Evolutionary conservation across 2,888 invertebrate species (phyloP).

Genomic region (Galerucella nymphaeae): DNA sequence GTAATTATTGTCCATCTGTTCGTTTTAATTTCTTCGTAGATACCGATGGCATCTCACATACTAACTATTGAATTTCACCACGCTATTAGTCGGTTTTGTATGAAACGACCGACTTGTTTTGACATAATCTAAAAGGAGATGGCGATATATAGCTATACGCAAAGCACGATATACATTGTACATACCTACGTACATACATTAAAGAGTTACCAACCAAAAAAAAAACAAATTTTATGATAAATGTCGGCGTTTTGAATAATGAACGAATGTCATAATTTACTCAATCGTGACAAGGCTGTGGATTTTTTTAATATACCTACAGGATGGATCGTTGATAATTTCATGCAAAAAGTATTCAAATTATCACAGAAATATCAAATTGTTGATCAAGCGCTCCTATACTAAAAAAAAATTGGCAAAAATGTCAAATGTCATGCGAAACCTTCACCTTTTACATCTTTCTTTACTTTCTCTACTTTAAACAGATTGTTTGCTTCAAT

Average conservation of each 20-base stretch:
- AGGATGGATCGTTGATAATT: background rate
- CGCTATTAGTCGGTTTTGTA: constrained; percentile 53
- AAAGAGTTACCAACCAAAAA: constrained; percentile 17
- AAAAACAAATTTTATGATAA: constrained; percentile 35
- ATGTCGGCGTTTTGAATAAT: constrained; percentile 29
- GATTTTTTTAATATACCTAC: constrained; percentile 7
- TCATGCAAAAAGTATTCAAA: background rate
- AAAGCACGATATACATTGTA: constrained; percentile 42
- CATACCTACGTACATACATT: constrained; percentile 39
- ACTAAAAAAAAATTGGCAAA: no score
- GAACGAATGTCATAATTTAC: constrained; percentile 37
- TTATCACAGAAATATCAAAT: background rate
- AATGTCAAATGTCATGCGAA: background rate
- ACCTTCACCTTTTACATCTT: no score
- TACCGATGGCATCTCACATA: background rate
- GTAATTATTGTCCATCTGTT: no score
- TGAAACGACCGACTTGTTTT: constrained; percentile 54
- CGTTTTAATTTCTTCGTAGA: no score
- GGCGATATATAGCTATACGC: constrained; percentile 41
- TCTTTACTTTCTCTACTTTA: no score
- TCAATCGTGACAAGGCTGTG: constrained; percentile 29
- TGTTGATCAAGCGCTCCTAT: no score
- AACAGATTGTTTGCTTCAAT: no score
- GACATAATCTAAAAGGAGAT: constrained; percentile 52
- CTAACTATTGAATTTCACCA: constrained; percentile 6